Percentiles rank a stretch among this genome's conserved stretches.
Conservation (phyloP, 2,113 vertebrate species). For the Ginglymostoma cirratum region DNA sequence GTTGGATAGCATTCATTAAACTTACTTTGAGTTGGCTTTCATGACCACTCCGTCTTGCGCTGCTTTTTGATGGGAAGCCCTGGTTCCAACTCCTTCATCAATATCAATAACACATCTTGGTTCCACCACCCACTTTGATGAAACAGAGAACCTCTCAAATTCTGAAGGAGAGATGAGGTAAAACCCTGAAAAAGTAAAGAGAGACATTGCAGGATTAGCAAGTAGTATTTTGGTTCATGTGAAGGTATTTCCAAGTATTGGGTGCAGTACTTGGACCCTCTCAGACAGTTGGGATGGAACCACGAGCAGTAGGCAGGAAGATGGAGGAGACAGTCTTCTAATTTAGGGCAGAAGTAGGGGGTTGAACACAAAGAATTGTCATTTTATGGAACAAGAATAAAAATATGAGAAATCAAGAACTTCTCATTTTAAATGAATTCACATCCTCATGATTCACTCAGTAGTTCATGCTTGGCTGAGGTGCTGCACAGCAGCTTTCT, state of each 20-base stretch:
- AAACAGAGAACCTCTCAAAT: conserved; percentile 93
- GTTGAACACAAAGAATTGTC: neutral
- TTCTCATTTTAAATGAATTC: neutral
- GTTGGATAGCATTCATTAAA: neutral
- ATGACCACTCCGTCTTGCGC: conserved; percentile 51
- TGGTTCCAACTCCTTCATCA: conserved; percentile 49
- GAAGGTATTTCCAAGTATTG: neutral
- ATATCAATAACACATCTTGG: conserved; percentile 72
- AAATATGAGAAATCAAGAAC: neutral
- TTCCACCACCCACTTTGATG: conserved; percentile 80
- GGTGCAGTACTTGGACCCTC: neutral
- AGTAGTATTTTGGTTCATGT: neutral
- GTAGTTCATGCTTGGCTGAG: neutral
- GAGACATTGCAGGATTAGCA: neutral
- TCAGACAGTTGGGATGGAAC: neutral
- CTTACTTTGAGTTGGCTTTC: conserved; percentile 40
- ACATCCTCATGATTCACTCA: neutral
- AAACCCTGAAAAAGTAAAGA: conserved; percentile 65
- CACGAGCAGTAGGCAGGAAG: neutral
- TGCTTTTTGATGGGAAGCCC: conserved; percentile 39
- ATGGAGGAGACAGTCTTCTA: neutral
- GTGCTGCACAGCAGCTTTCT: neutral
- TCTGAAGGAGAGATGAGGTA: conserved; percentile 94
- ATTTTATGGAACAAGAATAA: neutral
- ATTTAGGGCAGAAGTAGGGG: neutral